Evolutionary conservation across 2,113 vertebrate species (phyloP).

Genomic region (Garra rufa): DNA sequence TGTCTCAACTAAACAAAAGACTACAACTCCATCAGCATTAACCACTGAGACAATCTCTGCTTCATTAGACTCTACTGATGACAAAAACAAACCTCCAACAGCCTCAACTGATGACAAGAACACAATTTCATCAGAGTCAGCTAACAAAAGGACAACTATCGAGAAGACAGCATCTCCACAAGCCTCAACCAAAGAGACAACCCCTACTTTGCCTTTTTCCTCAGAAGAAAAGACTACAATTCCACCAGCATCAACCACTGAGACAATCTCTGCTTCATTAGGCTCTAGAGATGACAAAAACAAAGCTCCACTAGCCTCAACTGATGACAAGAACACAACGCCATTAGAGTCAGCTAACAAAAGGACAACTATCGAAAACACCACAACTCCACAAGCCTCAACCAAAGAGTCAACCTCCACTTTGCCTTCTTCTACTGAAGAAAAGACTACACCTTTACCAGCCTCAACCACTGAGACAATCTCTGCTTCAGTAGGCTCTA

Average conservation of each 20-base stretch:
- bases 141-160: too few species aligned
- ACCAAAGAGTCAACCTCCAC: too few species aligned
- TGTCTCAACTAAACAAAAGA: not conserved
- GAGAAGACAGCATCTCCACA: not conserved
- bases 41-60: slow-evolving; percentile 1
- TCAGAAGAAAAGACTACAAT: too few species aligned
- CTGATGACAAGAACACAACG: too few species aligned
- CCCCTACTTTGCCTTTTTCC: not conserved
- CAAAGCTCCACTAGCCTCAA: not conserved
- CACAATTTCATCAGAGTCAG: too few species aligned
- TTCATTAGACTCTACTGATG: not conserved
- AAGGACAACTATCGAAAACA: too few species aligned
- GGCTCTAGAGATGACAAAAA: not conserved
- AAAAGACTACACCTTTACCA: not conserved
- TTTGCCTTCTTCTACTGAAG: too few species aligned
- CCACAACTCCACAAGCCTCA: too few species aligned
- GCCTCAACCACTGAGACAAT: too few species aligned
- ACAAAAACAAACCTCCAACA: not conserved
- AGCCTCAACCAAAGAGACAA: not conserved
- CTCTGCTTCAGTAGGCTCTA: too few species aligned
- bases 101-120: not conserved
- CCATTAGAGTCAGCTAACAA: too few species aligned
- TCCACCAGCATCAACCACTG: not conserved
- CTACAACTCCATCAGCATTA: not conserved
- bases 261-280: slow-evolving; percentile 14